phyloP scores from a whole-genome alignment of 2,113 vertebrate species.

The Macaca nemestrina region DNA sequence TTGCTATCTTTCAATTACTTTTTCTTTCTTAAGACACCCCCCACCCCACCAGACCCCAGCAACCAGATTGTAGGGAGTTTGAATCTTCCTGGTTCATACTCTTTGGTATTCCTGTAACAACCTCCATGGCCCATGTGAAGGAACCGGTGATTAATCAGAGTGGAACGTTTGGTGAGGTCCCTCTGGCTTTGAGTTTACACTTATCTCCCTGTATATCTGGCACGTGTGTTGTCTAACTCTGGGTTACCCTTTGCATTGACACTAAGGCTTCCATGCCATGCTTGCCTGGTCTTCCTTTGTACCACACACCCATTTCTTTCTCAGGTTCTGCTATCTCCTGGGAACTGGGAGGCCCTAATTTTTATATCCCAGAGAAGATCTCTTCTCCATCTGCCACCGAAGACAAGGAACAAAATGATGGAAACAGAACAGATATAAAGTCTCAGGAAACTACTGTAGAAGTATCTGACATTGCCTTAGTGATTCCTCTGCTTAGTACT shows the following conservation, averaged over 20 bases:
- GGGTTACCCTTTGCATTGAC: too few relatives aligned
- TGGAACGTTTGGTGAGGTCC: not conserved
- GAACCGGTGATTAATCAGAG: not conserved
- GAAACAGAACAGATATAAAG: not conserved
- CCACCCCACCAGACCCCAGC: not conserved
- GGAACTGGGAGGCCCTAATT: not conserved
- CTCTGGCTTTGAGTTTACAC: not conserved
- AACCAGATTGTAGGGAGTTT: not conserved
- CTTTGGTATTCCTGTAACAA: not conserved
- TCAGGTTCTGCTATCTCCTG: not conserved
- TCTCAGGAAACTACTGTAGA: not conserved
- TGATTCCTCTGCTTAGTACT: not conserved
- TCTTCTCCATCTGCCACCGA: not conserved
- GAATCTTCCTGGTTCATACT: not conserved
- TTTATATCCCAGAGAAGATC: not conserved
- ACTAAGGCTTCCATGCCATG: not conserved
- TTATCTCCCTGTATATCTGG: too few relatives aligned
- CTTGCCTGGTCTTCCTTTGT: fast-evolving
- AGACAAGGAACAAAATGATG: not conserved
- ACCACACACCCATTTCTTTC: not conserved
- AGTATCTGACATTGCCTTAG: fast-evolving
- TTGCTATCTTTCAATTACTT: not conserved
- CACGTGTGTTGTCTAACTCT: not conserved
- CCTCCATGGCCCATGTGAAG: not conserved
- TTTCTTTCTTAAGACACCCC: not conserved